These are phyloP conservation scores for Ophioninae sp. DNA, from an alignment of 2,888 invertebrate species.

Conservation along the genomic window DNA sequence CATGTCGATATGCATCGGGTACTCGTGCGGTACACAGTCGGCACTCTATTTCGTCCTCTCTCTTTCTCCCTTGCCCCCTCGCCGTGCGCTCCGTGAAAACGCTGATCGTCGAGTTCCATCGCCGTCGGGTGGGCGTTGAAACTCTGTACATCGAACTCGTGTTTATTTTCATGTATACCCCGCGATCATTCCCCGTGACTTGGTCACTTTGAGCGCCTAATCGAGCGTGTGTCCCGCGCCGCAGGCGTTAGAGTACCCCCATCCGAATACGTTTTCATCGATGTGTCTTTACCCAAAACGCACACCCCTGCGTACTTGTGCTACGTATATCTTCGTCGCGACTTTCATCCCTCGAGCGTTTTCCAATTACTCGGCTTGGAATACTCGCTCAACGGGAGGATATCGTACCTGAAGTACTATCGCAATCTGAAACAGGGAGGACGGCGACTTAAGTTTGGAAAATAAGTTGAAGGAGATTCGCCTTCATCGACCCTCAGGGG, in stretches of 20 bases:
- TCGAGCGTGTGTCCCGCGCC: constrained; percentile 54
- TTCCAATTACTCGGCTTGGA: background rate
- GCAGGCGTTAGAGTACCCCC: constrained; percentile 42
- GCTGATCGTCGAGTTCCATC: constrained; percentile 51
- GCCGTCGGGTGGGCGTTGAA: constrained; percentile 32
- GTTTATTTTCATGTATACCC: constrained; percentile 65
- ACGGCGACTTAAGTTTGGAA: background rate
- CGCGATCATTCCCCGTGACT: constrained; percentile 64
- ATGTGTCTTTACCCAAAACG: background rate
- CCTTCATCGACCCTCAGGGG: no score
- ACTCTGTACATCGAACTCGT: constrained; percentile 53
- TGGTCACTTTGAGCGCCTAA: constrained; percentile 63
- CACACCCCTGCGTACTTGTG: background rate
- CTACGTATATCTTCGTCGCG: background rate
- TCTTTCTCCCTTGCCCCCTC: constrained; percentile 21
- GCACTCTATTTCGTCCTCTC: constrained; percentile 24
- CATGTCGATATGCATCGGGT: background rate
- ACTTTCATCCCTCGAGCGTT: constrained; percentile 19
- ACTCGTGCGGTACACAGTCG: constrained; percentile 9
- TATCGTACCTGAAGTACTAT: background rate
- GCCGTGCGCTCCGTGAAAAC: constrained; percentile 43
- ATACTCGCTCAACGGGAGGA: background rate
- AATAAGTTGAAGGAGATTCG: background rate
- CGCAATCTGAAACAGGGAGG: background rate
- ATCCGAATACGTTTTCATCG: constrained; percentile 5